These are phyloP conservation scores for Subacronicta megacephala DNA, from an alignment of 2,888 invertebrate genomes.

Conservation along the genomic window DNA sequence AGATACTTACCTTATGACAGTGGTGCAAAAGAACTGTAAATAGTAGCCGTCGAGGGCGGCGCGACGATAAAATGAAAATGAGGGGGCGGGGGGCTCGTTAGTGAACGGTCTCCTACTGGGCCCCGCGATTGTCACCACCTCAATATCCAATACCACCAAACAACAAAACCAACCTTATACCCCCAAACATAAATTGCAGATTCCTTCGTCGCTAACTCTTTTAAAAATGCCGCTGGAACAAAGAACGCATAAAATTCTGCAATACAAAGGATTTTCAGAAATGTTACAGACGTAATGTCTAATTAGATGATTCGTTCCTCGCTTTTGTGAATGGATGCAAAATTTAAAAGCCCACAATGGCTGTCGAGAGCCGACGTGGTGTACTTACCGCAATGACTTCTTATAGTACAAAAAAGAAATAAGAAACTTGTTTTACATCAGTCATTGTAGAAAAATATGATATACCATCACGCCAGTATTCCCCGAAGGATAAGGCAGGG, in stretches of 20 bases:
- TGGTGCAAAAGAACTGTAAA: conserved; percentile 76
- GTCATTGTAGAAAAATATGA: no score
- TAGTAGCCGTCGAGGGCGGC: conserved; percentile 70
- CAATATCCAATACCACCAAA: conserved; percentile 69
- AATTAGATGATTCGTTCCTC: conserved; percentile 83
- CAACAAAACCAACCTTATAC: conserved; percentile 64
- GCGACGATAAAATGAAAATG: conserved; percentile 83
- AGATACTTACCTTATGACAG: conserved; percentile 70
- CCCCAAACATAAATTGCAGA: conserved; percentile 60
- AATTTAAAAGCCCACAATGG: conserved; percentile 49
- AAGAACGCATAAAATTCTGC: conserved; percentile 85
- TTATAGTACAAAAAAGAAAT: conserved; percentile 9
- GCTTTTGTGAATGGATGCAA: conserved; percentile 59
- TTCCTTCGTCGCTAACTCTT: conserved; percentile 42
- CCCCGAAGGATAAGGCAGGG: no score
- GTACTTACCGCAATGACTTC: conserved; percentile 30
- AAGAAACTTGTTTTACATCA: conserved; percentile 6
- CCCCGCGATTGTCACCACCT: conserved; percentile 82
- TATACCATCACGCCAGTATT: no score
- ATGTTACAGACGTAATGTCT: conserved; percentile 85
- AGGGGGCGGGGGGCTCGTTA: conserved; percentile 81
- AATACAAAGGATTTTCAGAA: conserved; percentile 86
- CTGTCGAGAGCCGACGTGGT: conserved; percentile 26
- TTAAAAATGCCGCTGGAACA: conserved; percentile 79
- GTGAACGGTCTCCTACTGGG: conserved; percentile 75